Percentiles rank a stretch among this genome's conserved stretches.
These are phyloP conservation scores for Morpho helenor DNA, from an alignment of 2,888 invertebrate genomes.

Conservation along the genomic window DNA sequence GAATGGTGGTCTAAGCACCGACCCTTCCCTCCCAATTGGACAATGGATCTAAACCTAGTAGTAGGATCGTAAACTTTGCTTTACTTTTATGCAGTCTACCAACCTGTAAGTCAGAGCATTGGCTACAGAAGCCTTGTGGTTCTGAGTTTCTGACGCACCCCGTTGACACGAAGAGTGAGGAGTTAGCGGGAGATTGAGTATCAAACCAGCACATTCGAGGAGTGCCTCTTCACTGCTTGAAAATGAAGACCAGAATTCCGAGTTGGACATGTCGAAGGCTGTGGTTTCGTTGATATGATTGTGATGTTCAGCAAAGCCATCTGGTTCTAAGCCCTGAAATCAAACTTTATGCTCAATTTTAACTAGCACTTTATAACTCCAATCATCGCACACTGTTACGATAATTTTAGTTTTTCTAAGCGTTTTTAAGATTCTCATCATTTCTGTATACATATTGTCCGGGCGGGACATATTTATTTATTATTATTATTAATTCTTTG, in stretches of 20 bases:
- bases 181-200: constrained; percentile 84
- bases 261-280: constrained; percentile 84
- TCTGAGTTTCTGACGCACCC: constrained; percentile 56
- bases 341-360: no score
- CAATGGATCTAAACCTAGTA: no score
- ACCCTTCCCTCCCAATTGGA: no score
- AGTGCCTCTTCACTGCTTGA: constrained; percentile 89
- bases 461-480: no score
- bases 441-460: no score
- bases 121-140: constrained; percentile 68
- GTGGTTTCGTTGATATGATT: constrained; percentile 82
- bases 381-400: no score
- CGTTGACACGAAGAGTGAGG: constrained; percentile 79
- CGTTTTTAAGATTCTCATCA: no score
- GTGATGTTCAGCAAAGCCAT: constrained; percentile 82
- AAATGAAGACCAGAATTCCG: constrained; percentile 90
- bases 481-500: no score
- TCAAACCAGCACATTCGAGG: constrained; percentile 85
- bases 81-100: neutral
- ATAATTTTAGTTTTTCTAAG: no score
- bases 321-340: constrained; percentile 76
- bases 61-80: no score
- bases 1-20: no score
- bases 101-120: constrained; percentile 85
- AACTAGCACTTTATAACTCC: no score